These are phyloP conservation scores for Coregonus ussuriensis DNA, from an alignment of 2,797 vertebrate species.

Conservation along the genomic window DNA sequence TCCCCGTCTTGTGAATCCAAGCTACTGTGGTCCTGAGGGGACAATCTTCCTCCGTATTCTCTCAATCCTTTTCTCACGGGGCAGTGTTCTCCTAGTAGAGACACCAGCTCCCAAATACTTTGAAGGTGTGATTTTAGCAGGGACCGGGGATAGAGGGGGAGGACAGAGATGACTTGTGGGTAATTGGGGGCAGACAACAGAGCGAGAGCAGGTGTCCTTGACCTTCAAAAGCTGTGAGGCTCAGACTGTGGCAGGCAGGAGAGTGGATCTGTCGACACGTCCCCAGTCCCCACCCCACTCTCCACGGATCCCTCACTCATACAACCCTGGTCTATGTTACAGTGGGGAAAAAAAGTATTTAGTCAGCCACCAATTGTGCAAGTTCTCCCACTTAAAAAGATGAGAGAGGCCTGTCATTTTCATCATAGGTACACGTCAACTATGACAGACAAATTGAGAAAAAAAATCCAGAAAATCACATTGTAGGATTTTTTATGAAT, in stretches of 20 bases:
- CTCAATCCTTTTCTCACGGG: not conserved
- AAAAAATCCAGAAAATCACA: too few species aligned
- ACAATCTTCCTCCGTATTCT: not conserved
- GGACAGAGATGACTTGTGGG: conserved; percentile 64
- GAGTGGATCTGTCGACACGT: conserved; percentile 15
- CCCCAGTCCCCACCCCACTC: not conserved
- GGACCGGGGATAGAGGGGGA: conserved; percentile 24
- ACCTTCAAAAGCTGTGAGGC: conserved; percentile 59
- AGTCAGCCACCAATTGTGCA: too few species aligned
- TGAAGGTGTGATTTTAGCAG: conserved; percentile 35
- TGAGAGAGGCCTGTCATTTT: too few species aligned
- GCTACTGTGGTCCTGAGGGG: not conserved
- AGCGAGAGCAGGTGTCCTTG: conserved; percentile 54
- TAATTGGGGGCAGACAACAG: conserved; percentile 55
- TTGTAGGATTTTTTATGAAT: too few species aligned
- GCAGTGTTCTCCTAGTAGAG: not conserved
- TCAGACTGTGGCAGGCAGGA: conserved; percentile 17
- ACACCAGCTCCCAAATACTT: conserved; percentile 27
- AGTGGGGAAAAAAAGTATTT: too few species aligned
- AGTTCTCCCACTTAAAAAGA: too few species aligned
- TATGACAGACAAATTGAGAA: too few species aligned
- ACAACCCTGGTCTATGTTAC: not conserved
- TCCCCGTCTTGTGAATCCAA: not conserved
- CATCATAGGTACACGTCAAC: too few species aligned
- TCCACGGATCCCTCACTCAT: too few species aligned